Evolutionary conservation across 2,797 vertebrate genomes (phyloP).

Genomic region (Sebastes minor): DNA sequence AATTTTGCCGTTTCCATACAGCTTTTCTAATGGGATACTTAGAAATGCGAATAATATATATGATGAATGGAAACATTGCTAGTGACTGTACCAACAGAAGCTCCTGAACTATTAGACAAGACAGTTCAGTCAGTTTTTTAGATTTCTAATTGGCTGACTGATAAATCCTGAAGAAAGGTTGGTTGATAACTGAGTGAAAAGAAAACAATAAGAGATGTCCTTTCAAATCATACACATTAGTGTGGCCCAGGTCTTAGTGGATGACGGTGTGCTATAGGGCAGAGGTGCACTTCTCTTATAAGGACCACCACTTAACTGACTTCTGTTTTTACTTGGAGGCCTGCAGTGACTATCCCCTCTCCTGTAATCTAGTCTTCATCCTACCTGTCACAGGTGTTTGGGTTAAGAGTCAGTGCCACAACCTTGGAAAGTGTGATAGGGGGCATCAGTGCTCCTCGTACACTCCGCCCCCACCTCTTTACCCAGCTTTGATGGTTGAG

Average conservation of each 20-base stretch:
- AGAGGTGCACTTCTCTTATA: neutral
- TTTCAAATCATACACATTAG: neutral
- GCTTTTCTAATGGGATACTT: neutral
- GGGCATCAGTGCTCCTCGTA: constrained; percentile 39
- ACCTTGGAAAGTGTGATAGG: constrained; percentile 60
- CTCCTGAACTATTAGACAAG: neutral
- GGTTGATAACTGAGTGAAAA: neutral
- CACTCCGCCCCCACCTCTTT: constrained; percentile 28
- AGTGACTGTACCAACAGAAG: neutral
- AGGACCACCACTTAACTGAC: constrained; percentile 30
- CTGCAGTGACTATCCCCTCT: constrained; percentile 20
- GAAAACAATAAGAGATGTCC: neutral
- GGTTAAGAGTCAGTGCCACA: constrained; percentile 40
- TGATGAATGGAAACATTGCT: neutral
- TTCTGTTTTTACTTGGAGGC: constrained; percentile 38
- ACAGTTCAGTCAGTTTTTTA: neutral
- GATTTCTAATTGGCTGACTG: neutral
- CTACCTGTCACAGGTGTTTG: constrained; percentile 69
- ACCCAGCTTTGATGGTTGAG: constrained; percentile 76
- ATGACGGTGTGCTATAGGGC: neutral
- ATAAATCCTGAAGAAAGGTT: neutral
- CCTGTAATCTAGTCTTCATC: constrained; percentile 70
- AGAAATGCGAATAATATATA: neutral
- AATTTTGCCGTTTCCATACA: neutral
- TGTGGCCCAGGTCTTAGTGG: neutral